Evolutionary conservation across 2,888 invertebrate species (phyloP).

Genomic region (Apeira syringaria): DNA sequence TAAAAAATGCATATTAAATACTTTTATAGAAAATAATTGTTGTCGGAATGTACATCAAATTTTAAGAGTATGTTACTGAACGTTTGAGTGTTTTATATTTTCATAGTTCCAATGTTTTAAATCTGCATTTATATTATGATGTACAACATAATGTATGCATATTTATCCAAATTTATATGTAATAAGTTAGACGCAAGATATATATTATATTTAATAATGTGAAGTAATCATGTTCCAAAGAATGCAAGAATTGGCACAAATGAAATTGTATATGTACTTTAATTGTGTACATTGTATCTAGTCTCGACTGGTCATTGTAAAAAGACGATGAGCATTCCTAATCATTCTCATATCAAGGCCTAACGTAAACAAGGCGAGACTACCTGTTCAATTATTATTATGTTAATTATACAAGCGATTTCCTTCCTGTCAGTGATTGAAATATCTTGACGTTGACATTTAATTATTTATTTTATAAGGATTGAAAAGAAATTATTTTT

Average conservation of each 20-base stretch:
- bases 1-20: too few relatives aligned
- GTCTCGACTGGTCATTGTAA: constrained; percentile 5
- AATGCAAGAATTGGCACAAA: constrained; percentile 8
- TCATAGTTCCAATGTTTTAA: constrained; percentile 11
- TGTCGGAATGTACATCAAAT: too few relatives aligned
- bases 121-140: background rate
- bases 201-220: background rate
- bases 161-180: too few relatives aligned
- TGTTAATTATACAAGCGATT: constrained; percentile 5
- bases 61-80: too few relatives aligned
- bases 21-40: too few relatives aligned
- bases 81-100: constrained; percentile 15
- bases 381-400: constrained; percentile 38
- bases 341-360: constrained; percentile 46
- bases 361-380: constrained; percentile 43
- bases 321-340: constrained; percentile 3
- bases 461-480: too few relatives aligned
- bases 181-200: too few relatives aligned
- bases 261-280: constrained; percentile 1
- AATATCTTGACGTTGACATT: too few relatives aligned
- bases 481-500: too few relatives aligned
- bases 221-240: constrained; percentile 17
- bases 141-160: background rate
- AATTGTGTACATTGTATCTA: constrained; percentile 15
- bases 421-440: too few relatives aligned